Conservation (phyloP, 1,140 invertebrate genomes). For the Drosophila subpulchrella region DNA sequence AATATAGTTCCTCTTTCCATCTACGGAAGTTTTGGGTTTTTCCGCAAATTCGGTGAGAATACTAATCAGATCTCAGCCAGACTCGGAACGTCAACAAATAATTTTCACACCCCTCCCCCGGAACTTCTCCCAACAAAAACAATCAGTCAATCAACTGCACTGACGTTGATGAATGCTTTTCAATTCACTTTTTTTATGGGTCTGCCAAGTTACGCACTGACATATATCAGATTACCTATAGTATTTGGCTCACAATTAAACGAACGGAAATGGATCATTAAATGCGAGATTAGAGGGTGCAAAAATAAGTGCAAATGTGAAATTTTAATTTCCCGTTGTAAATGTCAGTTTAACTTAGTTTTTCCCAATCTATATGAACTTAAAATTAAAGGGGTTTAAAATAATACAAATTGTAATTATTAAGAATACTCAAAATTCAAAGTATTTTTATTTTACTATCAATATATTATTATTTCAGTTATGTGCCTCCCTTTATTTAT, state of each 20-base stretch:
- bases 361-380: background rate
- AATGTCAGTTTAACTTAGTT: conserved; percentile 21
- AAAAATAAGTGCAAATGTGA: conserved; percentile 9
- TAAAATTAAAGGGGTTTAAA: too few relatives aligned
- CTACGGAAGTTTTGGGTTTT: conserved; percentile 10
- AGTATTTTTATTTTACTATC: background rate
- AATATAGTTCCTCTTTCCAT: conserved; percentile 6
- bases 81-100: conserved; percentile 1
- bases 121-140: conserved; percentile 4
- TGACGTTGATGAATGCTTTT: conserved; percentile 39
- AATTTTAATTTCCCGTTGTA: conserved; percentile 17
- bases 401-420: too few relatives aligned
- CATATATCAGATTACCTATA: conserved; percentile 35
- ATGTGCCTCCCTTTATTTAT: background rate
- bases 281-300: conserved; percentile 23
- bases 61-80: conserved; percentile 36
- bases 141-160: conserved; percentile 36
- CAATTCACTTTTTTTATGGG: conserved; percentile 24
- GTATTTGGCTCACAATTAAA: conserved; percentile 19
- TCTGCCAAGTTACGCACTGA: conserved; percentile 20
- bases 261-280: conserved; percentile 52
- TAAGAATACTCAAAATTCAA: too few relatives aligned
- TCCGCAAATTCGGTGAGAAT: conserved; percentile 35
- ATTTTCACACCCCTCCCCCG: background rate
- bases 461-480: background rate